Evolutionary conservation across 2,797 vertebrate genomes (phyloP).

Genomic region (Eulemur coronatus): DNA sequence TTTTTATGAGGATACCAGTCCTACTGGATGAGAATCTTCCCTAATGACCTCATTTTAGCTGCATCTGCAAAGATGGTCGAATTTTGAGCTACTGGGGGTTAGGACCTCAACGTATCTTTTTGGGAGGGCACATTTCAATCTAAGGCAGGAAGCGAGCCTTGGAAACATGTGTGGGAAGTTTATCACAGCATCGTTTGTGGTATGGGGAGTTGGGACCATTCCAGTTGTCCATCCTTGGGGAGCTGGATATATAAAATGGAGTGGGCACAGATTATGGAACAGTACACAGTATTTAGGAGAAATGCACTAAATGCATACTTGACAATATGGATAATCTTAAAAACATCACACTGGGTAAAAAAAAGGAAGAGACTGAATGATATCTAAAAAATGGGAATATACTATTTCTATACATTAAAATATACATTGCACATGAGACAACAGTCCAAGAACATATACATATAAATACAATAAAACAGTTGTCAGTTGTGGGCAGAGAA

Average conservation of each 20-base stretch:
- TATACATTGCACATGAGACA: background rate
- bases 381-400: background rate
- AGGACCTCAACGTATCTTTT: background rate
- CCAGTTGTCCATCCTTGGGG: background rate
- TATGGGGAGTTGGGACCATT: background rate
- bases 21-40: background rate
- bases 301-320: background rate
- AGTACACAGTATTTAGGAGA: background rate
- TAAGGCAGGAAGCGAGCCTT: background rate
- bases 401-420: background rate
- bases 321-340: background rate
- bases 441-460: background rate
- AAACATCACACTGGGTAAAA: background rate
- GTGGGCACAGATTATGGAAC: background rate
- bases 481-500: background rate
- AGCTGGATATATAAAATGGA: background rate
- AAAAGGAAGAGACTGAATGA: background rate
- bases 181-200: background rate
- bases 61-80: background rate
- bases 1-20: background rate
- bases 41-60: background rate
- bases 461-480: background rate
- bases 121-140: background rate
- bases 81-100: background rate
- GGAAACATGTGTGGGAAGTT: background rate